These are phyloP conservation scores for Hippoglossus hippoglossus DNA, from an alignment of 2,797 vertebrate species.

Conservation along the genomic window DNA sequence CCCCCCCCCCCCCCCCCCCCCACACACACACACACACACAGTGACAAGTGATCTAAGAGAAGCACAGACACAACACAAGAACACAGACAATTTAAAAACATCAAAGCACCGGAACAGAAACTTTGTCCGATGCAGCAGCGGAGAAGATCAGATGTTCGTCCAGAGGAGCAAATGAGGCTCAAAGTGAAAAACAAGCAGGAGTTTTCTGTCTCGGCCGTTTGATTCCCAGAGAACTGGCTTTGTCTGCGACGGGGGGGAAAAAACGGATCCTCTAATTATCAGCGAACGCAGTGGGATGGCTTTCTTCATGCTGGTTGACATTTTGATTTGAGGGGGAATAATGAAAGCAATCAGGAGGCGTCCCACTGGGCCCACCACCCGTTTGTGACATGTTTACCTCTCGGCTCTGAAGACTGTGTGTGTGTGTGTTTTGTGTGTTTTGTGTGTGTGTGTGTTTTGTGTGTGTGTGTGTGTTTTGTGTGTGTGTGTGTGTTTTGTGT, in stretches of 20 bases:
- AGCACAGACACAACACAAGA: not conserved
- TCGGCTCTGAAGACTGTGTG: constrained; percentile 43
- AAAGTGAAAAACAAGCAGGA: constrained; percentile 14
- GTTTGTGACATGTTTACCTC: constrained; percentile 72
- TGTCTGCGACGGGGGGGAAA: constrained; percentile 5
- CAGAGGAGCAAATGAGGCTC: not conserved
- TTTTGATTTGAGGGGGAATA: constrained; percentile 73
- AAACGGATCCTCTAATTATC: constrained; percentile 64
- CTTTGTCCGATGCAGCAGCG: not conserved
- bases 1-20: no score
- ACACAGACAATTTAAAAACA: not conserved
- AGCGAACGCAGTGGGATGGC: constrained; percentile 43
- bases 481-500: no score
- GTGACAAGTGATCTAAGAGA: not conserved
- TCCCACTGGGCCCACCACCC: constrained; percentile 58
- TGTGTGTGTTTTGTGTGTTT: no score
- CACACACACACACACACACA: no score
- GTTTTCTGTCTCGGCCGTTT: not conserved
- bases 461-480: no score
- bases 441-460: no score
- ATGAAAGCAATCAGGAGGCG: constrained; percentile 72
- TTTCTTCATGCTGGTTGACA: constrained; percentile 73
- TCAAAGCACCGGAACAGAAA: not conserved
- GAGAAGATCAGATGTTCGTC: not conserved
- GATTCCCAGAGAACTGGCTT: constrained; percentile 19